Evolutionary conservation across 2,797 vertebrate genomes (phyloP), one percentile per base, ranked within the genome.

Genomic region (Lepidocolaptes lacrymiger): DNA sequence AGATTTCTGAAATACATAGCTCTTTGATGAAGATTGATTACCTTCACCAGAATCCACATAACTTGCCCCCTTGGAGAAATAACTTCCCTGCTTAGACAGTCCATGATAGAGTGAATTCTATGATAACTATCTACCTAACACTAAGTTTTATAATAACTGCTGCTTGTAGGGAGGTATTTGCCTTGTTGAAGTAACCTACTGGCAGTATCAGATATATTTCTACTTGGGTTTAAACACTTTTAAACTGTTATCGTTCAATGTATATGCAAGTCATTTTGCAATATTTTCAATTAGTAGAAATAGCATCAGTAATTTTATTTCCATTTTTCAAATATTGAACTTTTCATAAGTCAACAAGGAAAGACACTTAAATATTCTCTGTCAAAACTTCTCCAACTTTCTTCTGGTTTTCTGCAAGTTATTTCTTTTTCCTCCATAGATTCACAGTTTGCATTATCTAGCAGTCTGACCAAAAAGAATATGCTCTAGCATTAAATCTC

Each of bases 1-100:
- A 83, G 62, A 73, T 79, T 88, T 92, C 62, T 81, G 51, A 80
- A 89, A 86, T 68, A 75, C 52, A 78, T 3, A 83, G 28, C 6
- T 14, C 44, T 85, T 52, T 86, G 69, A 84, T 66, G 48, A 88
- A 88, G 85, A 89, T 43, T 62, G 54, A 85, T 93, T 62, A 94
- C 20, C 39, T 90, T 77, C 41, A 73, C 48, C 2, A 12, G 51
- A 76, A 73, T 89, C 19, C 51, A 73, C 22, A 26, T 44, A 81
- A 84, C 79, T 80, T 75, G 12, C 36, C 32, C 22, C 75, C 12
- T 78, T 89, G 54, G 72, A 77, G 51, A 78, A 74, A 87, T 85
- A 89, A 85, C 16, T 84, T 89, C 32, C 8, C 14, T 73, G 43
- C 32, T 77, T 85, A 75, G 62, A 85, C n/a, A 63, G 26, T 34